phyloP scores from a whole-genome alignment of 2,113 vertebrate species.

The Alethe diademata region DNA sequence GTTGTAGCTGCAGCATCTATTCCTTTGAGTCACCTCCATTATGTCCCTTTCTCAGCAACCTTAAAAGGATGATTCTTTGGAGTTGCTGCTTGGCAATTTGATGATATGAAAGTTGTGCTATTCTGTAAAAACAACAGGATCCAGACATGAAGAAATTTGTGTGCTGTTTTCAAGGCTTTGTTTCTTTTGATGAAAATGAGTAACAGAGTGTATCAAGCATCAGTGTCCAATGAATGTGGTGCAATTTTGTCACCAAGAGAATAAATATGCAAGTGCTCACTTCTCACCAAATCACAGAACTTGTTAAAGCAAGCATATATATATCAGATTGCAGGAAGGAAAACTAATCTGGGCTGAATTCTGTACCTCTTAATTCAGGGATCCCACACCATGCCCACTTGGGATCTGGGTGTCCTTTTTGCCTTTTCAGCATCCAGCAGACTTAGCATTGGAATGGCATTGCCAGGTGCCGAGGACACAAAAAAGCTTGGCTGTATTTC shows the following conservation, averaged over 20 bases:
- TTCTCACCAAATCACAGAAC: not conserved
- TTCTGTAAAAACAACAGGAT: not conserved
- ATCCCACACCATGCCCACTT: fast-evolving
- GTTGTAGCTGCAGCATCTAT: not conserved
- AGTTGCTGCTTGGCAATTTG: not conserved
- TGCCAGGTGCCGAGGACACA: fast-evolving
- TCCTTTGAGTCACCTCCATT: not conserved
- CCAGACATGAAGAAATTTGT: not conserved
- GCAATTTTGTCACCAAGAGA: not conserved
- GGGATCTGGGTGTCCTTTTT: not conserved
- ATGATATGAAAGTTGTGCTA: not conserved
- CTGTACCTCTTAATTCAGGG: not conserved
- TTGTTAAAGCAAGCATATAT: not conserved
- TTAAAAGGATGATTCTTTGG: not conserved
- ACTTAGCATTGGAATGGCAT: not conserved
- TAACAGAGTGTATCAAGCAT: not conserved
- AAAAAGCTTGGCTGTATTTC: not conserved
- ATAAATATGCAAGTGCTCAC: not conserved
- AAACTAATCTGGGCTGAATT: not conserved
- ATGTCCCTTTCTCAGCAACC: not conserved
- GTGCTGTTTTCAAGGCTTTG: not conserved
- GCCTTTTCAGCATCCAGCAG: not conserved
- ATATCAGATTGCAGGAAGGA: not conserved
- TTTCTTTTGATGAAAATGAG: not conserved
- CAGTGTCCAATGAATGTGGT: not conserved